Evolutionary conservation across 2,888 invertebrate genomes (phyloP), one percentile per base, ranked within the genome.

Genomic region (Cataglyphis albicans): DNA sequence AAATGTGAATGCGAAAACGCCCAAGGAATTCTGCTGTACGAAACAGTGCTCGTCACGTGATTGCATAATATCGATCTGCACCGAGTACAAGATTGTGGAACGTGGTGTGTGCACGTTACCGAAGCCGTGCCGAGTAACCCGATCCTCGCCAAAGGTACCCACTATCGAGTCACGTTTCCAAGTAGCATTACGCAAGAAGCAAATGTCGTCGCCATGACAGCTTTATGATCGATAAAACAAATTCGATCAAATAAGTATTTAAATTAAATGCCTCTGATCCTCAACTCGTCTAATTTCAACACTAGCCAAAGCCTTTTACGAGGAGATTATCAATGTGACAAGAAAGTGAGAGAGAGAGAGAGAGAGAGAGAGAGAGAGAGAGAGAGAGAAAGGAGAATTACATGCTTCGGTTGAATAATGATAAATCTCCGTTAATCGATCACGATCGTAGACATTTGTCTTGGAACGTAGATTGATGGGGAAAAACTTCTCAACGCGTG

Each of bases 81-180:
- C 72, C 73, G 44, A 57, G 75, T 55, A 55, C 64, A 78, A 65
- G 83, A 86, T 86, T 86, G 65, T 75, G 72, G 80, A 75, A 81
- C 64, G 67, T 12, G 21, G 67, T 75, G 64, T 61, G 67, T 61
- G 59, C 67, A 67, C 29, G 63, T 52, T 81, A 64, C 41, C 65
- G 44, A 61, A 59, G 52, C 63, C 67, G n/a, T 52, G 44, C n/a
- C 63, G 63, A 57, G 76, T 86, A 86, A 86, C 52, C 64, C 67
- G 86, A 86, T 72, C 78, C 84, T 78, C 38, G 83, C 70, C n/a
- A 86, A 72, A 84, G 82, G 55, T 48, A 64, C 63, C 65, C 81
- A 59, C 64, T 81, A 84, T 75, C 88, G 82, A 86, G 74, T 88
- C 84, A 67, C 78, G 83, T 88, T 86, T 84, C 86, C 81, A 55